Evolutionary conservation across 1,140 invertebrate species (phyloP), one percentile per base, ranked within the genome.

Genomic region (Zaprionus nigranus): DNA sequence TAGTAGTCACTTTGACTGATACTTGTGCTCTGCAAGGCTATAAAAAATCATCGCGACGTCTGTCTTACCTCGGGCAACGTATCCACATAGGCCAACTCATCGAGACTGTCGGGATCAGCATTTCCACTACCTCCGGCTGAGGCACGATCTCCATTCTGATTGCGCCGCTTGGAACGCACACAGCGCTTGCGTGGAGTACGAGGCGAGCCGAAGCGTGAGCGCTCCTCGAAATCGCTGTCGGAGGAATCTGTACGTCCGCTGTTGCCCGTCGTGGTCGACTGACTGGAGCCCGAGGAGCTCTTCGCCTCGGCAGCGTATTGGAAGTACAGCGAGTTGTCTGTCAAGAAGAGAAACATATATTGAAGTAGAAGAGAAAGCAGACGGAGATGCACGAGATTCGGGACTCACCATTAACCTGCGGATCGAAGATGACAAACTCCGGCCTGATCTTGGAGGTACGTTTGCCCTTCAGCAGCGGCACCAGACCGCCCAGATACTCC

Each of bases 391-490:
- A 30, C 5, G 15, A 3, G 2, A 24, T 2, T 5, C 5, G 11
- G 3, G 1, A 92, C 91, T 92, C 84, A 96, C 96, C 95, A 93
- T 95, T 95, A 12, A 94, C 95, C 93, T 98, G 97, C 1, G 98
- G 98, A 94, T 99, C 97, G 91, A 97, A 99, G 81, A 99, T 99
- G 34, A 99, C 97, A 93, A 99, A 99, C 93, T 99, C 99, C 0
- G 99, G 99, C 56, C 98, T 94, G 57, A 99, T 97, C 94, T 99
- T 99, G 91, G 98, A 99, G 5, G 97, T 99, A 63, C 98, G 94
- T 87, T 99, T 97, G 15, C 98, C 99, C 91, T 99, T 99, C 0
- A 99, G 94, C 40, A 99, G 94, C 1, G 99, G 99, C 58, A 99
- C 97, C 11, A 99, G 94, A 11, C 98, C 99, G 3, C 99, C 99